phyloP scores from a whole-genome alignment of 92 coral and sea anemone species.

The Umimayanthus kanabou region DNA sequence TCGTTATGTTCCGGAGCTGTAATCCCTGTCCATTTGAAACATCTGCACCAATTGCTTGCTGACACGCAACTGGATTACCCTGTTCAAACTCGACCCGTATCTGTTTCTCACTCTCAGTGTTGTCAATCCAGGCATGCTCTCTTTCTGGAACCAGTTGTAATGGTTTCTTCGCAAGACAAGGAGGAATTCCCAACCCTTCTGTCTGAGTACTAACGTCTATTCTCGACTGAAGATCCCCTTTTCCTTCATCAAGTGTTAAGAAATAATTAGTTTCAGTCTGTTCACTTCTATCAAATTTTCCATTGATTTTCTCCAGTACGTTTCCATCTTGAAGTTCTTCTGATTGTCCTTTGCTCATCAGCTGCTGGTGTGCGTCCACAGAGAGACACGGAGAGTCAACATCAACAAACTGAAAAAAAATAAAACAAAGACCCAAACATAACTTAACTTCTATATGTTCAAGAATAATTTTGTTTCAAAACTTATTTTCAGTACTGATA shows the following conservation, averaged over 20 bases:
- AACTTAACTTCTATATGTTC: not conserved
- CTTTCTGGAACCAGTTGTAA: not conserved
- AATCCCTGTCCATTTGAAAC: not conserved
- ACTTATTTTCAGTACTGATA: no score
- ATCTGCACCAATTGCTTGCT: not conserved
- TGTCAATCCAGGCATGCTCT: not conserved
- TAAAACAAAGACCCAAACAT: not conserved
- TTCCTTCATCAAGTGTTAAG: no score
- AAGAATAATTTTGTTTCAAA: no score
- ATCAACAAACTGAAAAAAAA: not conserved
- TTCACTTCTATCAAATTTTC: not conserved
- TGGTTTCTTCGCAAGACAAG: not conserved
- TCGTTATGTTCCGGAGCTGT: not conserved
- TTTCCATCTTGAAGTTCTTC: not conserved
- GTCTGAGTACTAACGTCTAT: not conserved
- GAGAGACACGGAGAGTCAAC: not conserved
- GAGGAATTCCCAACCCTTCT: slow-evolving; percentile 1
- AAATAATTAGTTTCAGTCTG: not conserved
- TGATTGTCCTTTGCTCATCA: not conserved
- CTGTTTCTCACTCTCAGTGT: not conserved
- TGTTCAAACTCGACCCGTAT: not conserved
- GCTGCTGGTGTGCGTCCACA: not conserved
- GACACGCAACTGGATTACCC: not conserved
- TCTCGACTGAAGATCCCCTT: not conserved
- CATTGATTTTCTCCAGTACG: not conserved